Evolutionary conservation across 2,888 invertebrate genomes (phyloP), one percentile per base, ranked within the genome.

Genomic region (Habroteleia sp.): DNA sequence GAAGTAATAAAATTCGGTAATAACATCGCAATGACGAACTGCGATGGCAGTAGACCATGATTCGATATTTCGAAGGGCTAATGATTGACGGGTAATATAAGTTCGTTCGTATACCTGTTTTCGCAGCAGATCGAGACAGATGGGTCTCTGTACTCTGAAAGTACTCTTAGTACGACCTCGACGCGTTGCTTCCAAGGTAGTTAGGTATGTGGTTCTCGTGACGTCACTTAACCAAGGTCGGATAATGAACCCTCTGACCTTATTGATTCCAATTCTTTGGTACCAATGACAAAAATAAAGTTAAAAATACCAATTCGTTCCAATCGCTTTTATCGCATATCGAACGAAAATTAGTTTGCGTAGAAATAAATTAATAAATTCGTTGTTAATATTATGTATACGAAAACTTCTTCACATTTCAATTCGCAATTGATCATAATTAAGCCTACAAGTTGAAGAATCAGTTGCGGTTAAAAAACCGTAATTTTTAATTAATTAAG

Each of bases 181-280:
- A 80, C 78, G 78, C 74, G 77, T 69, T 71, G 79, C 79, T 82
- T 77, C 77, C 79, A 80, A 82, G 82, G 81, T 80, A 79, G 82
- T 80, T 81, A 76, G 80, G 79, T 81, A 82, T 82, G 81, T 82
- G 82, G 74, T 79, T 82, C 74, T 80, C 79, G 83, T 85, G 84
- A 85, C 83, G 84, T 83, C 83, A 84, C 79, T 81, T 78, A 82
- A 79, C 78, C 85, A 86, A 88, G 87, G 86, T 85, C 86, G 85
- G 81, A 77, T 84, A 82, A 85, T 83, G 83, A 83, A 82, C 85
- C 80, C 76, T 41, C 52, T 58, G 74, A 56, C 63, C 37, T 48
- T 63, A 63, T 69, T 54, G 74, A 20, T 50, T 60, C 46, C 48
- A 10, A 54, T 60, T 39, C 63, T 25, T 44, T 2, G 52, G 23